Percentiles rank a stretch among this genome's conserved stretches.
These are phyloP conservation scores for Dasyprocta punctata DNA, from an alignment of 2,113 vertebrate species.

Conservation along the genomic window DNA sequence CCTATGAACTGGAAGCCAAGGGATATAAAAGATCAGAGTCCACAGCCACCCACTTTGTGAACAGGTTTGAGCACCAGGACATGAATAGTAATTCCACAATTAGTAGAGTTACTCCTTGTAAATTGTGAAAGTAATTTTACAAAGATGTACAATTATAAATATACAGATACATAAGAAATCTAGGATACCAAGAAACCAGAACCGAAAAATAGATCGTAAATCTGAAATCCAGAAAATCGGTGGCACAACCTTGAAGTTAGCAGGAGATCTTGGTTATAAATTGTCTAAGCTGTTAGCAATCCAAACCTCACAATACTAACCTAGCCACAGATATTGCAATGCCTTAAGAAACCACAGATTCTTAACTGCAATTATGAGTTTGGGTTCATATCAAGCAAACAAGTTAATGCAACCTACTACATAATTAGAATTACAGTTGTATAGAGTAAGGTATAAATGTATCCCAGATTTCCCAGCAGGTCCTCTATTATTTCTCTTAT, in stretches of 20 bases:
- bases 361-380: not conserved
- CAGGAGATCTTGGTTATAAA: not conserved
- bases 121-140: not conserved
- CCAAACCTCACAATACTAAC: not conserved
- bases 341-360: not conserved
- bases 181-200: not conserved
- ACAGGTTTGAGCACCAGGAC: not conserved
- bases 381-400: not conserved
- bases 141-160: not conserved
- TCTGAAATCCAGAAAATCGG: not conserved
- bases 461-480: not conserved
- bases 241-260: not conserved
- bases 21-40: not conserved
- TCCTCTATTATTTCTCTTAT: not conserved
- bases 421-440: not conserved
- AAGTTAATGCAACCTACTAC: not conserved
- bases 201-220: not conserved
- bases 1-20: not conserved
- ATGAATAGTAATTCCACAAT: not conserved
- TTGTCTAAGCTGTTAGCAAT: not conserved
- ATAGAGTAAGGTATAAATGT: too few species aligned
- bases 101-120: not conserved
- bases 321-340: not conserved
- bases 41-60: accelerated
- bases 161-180: not conserved